Evolutionary conservation across 2,797 vertebrate species (phyloP).

Genomic region (Allobates femoralis): DNA sequence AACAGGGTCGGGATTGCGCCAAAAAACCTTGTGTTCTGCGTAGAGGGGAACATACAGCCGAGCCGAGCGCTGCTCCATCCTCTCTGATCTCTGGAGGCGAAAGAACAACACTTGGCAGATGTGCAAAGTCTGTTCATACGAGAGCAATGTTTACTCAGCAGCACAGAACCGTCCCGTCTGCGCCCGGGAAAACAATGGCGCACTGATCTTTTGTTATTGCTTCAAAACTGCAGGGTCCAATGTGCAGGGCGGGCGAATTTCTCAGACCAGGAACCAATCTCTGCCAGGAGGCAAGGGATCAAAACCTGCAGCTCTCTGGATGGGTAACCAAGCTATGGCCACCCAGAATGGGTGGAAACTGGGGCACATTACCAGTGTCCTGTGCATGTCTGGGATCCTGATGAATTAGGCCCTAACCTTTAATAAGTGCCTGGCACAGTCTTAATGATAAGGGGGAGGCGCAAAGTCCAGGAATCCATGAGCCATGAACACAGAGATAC

Average conservation of each 20-base stretch:
- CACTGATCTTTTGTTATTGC: slow-evolving; percentile 48
- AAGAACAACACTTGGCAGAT: slow-evolving; percentile 78
- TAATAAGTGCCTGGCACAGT: too few species aligned
- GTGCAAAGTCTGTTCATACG: slow-evolving; percentile 75
- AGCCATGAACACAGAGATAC: too few species aligned
- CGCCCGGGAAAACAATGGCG: slow-evolving; percentile 68
- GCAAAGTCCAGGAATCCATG: too few species aligned
- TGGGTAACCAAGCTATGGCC: not conserved
- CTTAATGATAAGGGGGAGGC: too few species aligned
- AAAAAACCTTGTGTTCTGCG: slow-evolving; percentile 71
- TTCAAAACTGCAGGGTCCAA: not conserved
- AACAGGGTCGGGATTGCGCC: slow-evolving; percentile 75
- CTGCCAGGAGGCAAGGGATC: not conserved
- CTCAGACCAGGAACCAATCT: not conserved
- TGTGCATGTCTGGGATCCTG: not conserved
- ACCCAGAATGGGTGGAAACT: not conserved
- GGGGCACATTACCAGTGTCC: not conserved
- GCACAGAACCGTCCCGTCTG: slow-evolving; percentile 55
- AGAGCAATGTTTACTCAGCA: slow-evolving; percentile 64
- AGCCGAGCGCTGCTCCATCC: slow-evolving; percentile 72
- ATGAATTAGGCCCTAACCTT: too few species aligned
- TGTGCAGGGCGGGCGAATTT: not conserved
- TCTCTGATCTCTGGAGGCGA: slow-evolving; percentile 72
- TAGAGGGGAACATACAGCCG: slow-evolving; percentile 74
- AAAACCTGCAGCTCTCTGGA: not conserved